Percentiles rank a stretch among this genome's conserved stretches.
These are phyloP conservation scores for Drosophila koepferae DNA, from an alignment of 2,888 invertebrate species.

Conservation along the genomic window DNA sequence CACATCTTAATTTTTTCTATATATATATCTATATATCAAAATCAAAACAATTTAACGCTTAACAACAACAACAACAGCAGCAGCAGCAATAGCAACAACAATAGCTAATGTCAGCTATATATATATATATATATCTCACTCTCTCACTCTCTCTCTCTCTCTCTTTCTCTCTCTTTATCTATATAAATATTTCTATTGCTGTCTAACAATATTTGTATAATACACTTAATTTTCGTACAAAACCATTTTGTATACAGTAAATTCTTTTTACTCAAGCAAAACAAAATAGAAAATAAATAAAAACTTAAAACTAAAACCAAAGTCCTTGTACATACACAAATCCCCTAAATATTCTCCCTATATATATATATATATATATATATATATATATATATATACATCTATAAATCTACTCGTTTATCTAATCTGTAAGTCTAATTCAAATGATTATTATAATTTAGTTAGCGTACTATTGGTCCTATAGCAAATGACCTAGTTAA, in stretches of 20 bases:
- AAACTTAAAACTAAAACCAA: constrained; percentile 25
- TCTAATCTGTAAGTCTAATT: constrained; percentile 20
- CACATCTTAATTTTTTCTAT: constrained; percentile 4
- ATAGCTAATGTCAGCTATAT: constrained; percentile 51
- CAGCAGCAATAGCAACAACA: constrained; percentile 35
- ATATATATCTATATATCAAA: constrained; percentile 58
- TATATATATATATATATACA: constrained; percentile 19
- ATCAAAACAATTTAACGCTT: constrained; percentile 64
- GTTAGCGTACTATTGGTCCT: background rate
- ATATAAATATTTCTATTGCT: constrained; percentile 37
- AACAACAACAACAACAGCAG: constrained; percentile 51
- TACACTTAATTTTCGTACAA: constrained; percentile 59
- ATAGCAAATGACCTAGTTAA: constrained; percentile 3
- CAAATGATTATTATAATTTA: background rate
- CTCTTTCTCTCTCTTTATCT: constrained; percentile 24
- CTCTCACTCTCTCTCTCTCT: constrained; percentile 28
- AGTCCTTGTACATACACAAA: constrained; percentile 47
- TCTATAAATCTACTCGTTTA: constrained; percentile 52
- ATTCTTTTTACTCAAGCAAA: constrained; percentile 17
- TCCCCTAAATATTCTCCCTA: constrained; percentile 19
- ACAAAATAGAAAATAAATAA: background rate
- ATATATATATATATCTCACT: constrained; percentile 26
- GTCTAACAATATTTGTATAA: constrained; percentile 59
- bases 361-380: constrained; percentile 17
- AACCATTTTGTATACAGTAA: constrained; percentile 27